Conservation (phyloP, 2,113 vertebrate genomes). For the Catharus bicknelli region DNA sequence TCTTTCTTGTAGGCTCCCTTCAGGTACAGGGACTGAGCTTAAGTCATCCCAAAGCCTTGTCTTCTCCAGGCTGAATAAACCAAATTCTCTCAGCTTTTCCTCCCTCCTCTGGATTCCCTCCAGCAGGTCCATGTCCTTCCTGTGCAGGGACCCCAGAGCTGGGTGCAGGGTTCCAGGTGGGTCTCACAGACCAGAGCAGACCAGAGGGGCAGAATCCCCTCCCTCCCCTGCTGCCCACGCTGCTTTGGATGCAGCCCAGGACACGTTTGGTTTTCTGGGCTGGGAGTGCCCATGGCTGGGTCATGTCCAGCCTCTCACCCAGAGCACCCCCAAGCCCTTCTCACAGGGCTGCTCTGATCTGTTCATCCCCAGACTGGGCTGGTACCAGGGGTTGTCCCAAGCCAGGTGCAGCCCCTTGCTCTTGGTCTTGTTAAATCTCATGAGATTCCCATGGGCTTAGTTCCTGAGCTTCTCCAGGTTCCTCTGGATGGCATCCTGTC, state of each 20-base stretch:
- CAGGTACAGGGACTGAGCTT: neutral
- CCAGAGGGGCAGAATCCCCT: no score
- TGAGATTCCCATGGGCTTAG: accelerated
- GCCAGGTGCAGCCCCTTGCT: neutral
- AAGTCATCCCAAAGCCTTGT: neutral
- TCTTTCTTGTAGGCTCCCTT: neutral
- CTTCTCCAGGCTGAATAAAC: neutral
- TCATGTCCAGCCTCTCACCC: no score
- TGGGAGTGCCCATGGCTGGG: neutral
- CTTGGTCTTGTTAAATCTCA: neutral
- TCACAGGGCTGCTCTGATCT: accelerated
- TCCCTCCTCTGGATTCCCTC: neutral
- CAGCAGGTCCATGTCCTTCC: accelerated
- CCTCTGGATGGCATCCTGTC: neutral
- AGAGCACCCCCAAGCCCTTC: neutral
- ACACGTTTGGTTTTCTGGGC: neutral
- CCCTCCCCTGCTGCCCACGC: no score
- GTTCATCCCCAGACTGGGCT: neutral
- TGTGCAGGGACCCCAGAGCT: neutral
- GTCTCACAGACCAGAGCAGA: no score
- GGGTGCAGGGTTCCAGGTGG: neutral
- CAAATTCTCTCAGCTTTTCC: neutral
- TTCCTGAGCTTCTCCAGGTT: neutral
- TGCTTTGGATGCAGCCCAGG: no score
- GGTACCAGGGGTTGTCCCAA: accelerated